phyloP scores from a whole-genome alignment of 2,113 vertebrate genomes.

The Caretta caretta region DNA sequence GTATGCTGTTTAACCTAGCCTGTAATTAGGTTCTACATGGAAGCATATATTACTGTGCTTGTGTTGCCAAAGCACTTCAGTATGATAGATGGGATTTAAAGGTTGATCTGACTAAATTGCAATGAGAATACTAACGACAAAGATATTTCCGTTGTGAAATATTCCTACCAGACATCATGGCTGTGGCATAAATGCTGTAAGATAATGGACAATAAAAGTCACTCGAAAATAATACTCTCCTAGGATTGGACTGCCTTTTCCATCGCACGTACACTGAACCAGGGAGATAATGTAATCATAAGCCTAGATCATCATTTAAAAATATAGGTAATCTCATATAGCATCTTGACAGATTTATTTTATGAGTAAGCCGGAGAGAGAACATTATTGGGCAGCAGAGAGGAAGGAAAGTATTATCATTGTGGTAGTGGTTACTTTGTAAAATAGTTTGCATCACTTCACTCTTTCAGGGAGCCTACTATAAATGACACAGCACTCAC shows the following conservation, averaged over 20 bases:
- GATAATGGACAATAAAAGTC: constrained; percentile 84
- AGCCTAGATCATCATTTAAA: constrained; percentile 74
- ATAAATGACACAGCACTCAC: accelerated
- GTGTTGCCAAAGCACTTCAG: constrained; percentile 74
- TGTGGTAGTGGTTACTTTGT: constrained; percentile 40
- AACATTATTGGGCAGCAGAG: constrained; percentile 8
- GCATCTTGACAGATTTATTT: constrained; percentile 74
- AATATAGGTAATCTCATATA: constrained; percentile 65
- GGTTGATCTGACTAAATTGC: constrained; percentile 62
- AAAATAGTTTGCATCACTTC: constrained; percentile 20
- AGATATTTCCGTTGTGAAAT: constrained; percentile 69
- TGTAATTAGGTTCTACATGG: constrained; percentile 70
- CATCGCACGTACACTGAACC: constrained; percentile 23
- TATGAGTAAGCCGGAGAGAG: constrained; percentile 18
- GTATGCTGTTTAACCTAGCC: constrained; percentile 61
- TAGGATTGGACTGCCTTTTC: constrained; percentile 65
- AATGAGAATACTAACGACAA: constrained; percentile 68
- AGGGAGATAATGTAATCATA: constrained; percentile 41
- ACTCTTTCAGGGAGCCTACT: neutral
- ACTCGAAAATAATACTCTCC: constrained; percentile 77
- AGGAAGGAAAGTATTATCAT: constrained; percentile 3
- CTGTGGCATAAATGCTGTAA: constrained; percentile 73
- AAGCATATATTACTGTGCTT: constrained; percentile 61
- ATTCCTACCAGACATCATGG: constrained; percentile 74
- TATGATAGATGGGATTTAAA: constrained; percentile 67